Percentiles rank a stretch among this genome's conserved stretches.
These are phyloP conservation scores for Petrosia ficiformis DNA, from an alignment of 37 sponge, comb jelly and placozoan genomes.

Conservation along the genomic window DNA sequence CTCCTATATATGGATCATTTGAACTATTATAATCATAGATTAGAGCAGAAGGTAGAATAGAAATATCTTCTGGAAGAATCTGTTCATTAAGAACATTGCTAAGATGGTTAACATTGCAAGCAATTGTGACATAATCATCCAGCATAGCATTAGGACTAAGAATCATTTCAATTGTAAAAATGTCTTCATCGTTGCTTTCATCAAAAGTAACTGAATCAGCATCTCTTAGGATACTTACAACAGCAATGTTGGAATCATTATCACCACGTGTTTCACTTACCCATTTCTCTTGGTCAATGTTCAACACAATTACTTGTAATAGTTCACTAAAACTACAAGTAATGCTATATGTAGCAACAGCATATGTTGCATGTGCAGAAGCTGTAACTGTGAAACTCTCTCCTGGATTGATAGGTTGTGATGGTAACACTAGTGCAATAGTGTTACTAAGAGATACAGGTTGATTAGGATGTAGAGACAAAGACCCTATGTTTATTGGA, in stretches of 20 bases:
- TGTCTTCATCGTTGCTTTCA: not conserved
- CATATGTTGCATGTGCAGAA: conserved; percentile 44
- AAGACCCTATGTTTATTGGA: conserved; percentile 33
- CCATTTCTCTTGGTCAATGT: conserved; percentile 50
- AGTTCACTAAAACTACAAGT: conserved; percentile 23
- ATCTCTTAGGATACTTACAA: conserved; percentile 54
- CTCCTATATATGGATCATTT: conserved; percentile 19
- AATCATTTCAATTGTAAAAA: conserved; percentile 41
- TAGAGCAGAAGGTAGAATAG: conserved; percentile 13
- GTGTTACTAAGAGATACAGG: conserved; percentile 3
- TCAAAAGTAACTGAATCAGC: conserved; percentile 22
- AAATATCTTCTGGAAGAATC: conserved; percentile 37
- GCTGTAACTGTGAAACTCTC: conserved; percentile 41
- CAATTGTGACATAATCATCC: conserved; percentile 12
- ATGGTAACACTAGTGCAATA: conserved; percentile 50
- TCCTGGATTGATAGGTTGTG: conserved; percentile 29
- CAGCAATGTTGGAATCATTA: conserved; percentile 8
- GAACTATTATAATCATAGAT: not conserved
- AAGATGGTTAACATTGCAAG: conserved; percentile 44
- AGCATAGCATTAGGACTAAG: conserved; percentile 21
- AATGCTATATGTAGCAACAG: conserved; percentile 65
- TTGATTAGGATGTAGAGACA: conserved; percentile 16
- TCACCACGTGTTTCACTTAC: conserved; percentile 19
- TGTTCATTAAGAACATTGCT: conserved; percentile 64
- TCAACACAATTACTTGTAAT: conserved; percentile 25